Evolutionary conservation across 2,888 invertebrate genomes (phyloP).

Genomic region (Heteropelma amictum): DNA sequence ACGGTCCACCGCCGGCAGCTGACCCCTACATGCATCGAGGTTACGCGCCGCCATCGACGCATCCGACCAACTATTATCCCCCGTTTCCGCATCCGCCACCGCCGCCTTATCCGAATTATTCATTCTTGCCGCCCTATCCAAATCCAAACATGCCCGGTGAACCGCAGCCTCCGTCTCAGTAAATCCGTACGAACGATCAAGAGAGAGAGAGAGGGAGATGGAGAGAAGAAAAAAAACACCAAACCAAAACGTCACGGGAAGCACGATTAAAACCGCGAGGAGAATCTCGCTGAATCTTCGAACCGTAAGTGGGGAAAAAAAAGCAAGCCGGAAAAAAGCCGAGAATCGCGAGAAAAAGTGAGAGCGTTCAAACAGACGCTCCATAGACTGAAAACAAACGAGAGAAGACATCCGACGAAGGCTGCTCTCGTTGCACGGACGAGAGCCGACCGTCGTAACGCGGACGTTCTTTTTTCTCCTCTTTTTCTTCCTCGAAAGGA

Average conservation of each 20-base stretch:
- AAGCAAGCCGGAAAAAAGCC: slow-evolving; percentile 22
- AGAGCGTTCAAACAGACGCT: no score
- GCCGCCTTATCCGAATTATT: slow-evolving; percentile 81
- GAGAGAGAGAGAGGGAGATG: neutral
- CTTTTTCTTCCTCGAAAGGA: no score
- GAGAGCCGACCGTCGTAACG: no score
- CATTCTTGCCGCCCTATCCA: slow-evolving; percentile 79
- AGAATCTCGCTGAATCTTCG: slow-evolving; percentile 45
- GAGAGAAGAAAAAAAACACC: neutral
- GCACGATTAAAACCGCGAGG: no score
- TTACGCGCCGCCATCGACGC: slow-evolving; percentile 72
- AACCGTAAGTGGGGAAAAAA: slow-evolving; percentile 35
- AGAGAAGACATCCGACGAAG: no score
- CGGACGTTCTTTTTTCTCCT: no score
- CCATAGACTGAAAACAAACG: slow-evolving; percentile 70
- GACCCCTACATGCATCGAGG: slow-evolving; percentile 76
- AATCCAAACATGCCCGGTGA: slow-evolving; percentile 76
- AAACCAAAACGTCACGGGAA: no score
- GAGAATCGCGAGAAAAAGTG: no score
- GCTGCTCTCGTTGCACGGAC: no score
- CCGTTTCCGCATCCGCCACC: slow-evolving; percentile 78
- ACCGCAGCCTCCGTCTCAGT: slow-evolving; percentile 76
- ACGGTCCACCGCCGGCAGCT: slow-evolving; percentile 73
- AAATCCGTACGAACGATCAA: slow-evolving; percentile 50
- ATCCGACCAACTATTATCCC: slow-evolving; percentile 75